Percentiles rank a stretch among this genome's conserved stretches.
phyloP scores from a whole-genome alignment of 1,140 invertebrate genomes.

The Colletes gigas region DNA sequence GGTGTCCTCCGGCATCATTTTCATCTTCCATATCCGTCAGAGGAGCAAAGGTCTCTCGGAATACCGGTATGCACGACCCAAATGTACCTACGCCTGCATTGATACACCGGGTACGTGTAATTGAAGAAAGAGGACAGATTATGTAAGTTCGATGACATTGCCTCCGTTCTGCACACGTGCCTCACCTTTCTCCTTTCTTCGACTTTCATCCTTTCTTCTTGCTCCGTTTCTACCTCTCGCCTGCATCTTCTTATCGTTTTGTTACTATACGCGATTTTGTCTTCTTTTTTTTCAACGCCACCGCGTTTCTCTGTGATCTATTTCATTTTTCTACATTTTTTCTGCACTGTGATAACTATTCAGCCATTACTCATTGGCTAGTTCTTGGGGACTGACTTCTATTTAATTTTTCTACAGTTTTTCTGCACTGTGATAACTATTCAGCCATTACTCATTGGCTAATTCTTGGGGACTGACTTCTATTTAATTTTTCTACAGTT shows the following conservation, averaged over 20 bases:
- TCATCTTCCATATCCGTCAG: constrained; percentile 7
- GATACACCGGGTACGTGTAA: constrained; percentile 55
- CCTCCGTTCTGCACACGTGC: constrained; percentile 67
- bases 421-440: no score
- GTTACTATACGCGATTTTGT: neutral
- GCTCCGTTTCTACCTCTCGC: neutral
- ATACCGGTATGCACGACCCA: constrained; percentile 42
- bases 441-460: no score
- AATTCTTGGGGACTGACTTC: no score
- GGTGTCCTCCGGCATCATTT: neutral
- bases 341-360: no score
- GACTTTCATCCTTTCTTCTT: constrained; percentile 38
- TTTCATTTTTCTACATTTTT: neutral
- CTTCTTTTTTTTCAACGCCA: no score
- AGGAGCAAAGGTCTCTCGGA: constrained; percentile 32
- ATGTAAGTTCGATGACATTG: constrained; percentile 78
- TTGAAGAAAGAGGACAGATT: constrained; percentile 67
- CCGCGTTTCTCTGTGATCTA: no score
- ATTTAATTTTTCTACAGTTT: no score
- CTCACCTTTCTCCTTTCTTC: constrained; percentile 50
- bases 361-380: no score
- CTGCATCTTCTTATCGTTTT: neutral
- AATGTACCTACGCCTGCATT: constrained; percentile 42
- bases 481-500: no score
- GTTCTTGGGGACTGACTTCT: no score